Evolutionary conservation across 2,113 vertebrate species (phyloP).

Genomic region (Bubo scandiacus): DNA sequence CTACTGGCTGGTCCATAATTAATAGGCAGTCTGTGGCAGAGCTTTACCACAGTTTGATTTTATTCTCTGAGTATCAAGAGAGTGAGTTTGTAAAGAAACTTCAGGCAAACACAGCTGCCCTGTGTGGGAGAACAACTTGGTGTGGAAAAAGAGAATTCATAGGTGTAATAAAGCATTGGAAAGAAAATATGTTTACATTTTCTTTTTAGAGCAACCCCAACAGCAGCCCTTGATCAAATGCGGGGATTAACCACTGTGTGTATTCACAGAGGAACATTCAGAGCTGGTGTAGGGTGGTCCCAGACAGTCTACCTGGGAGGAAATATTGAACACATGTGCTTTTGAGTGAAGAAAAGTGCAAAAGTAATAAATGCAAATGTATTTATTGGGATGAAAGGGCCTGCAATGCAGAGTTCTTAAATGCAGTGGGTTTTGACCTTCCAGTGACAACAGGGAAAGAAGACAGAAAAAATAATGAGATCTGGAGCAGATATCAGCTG

Average conservation of each 20-base stretch:
- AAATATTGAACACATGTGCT: background rate
- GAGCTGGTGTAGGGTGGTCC: background rate
- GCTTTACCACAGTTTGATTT: background rate
- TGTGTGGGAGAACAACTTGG: background rate
- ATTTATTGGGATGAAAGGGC: background rate
- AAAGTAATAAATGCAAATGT: background rate
- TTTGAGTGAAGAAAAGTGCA: background rate
- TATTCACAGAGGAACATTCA: background rate
- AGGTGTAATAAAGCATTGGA: background rate
- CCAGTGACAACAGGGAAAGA: background rate
- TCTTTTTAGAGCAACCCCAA: background rate
- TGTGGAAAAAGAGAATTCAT: background rate
- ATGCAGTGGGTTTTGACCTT: background rate
- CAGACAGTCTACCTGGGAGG: background rate
- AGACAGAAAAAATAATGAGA: background rate
- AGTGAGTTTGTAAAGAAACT: background rate
- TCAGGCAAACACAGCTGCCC: background rate
- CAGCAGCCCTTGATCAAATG: background rate
- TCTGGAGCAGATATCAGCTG: background rate
- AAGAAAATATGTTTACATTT: background rate
- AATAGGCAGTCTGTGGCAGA: background rate
- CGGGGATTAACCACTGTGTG: background rate
- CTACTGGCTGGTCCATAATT: background rate
- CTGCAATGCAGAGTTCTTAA: background rate
- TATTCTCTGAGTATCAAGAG: background rate